Percentiles rank a stretch among this genome's conserved stretches.
These are phyloP conservation scores for Darevskia mixta DNA, from an alignment of 2,797 vertebrate species.

Conservation along the genomic window DNA sequence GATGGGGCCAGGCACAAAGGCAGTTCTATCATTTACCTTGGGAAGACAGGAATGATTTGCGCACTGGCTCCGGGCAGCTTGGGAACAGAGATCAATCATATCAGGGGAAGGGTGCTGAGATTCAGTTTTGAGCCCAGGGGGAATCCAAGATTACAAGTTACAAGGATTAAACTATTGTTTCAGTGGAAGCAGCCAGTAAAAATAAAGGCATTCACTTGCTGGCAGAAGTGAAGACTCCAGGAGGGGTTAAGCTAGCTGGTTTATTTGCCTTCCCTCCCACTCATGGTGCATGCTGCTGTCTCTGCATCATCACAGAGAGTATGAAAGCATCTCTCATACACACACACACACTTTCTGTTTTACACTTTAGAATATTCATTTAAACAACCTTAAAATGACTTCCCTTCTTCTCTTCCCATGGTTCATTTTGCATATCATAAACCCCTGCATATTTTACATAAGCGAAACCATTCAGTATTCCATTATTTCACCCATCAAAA, in stretches of 20 bases:
- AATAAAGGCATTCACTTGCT: background rate
- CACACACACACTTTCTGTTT: too few species aligned
- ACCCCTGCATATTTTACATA: too few species aligned
- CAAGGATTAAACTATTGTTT: too few species aligned
- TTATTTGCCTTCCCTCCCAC: background rate
- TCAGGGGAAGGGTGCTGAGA: background rate
- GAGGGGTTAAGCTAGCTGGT: background rate
- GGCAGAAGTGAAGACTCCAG: background rate
- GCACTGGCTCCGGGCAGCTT: background rate
- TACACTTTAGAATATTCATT: too few species aligned
- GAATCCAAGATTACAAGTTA: background rate
- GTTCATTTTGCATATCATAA: too few species aligned
- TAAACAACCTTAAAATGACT: too few species aligned
- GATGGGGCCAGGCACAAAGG: background rate
- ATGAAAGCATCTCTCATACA: background rate
- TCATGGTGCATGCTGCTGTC: too few species aligned
- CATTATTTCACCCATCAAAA: too few species aligned
- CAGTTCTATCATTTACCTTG: background rate
- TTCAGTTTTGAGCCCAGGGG: background rate
- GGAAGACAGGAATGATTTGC: background rate
- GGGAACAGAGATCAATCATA: background rate
- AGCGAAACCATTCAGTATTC: too few species aligned
- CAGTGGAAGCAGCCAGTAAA: too few species aligned
- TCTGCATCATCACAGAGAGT: background rate
- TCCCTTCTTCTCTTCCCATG: too few species aligned